Evolutionary conservation across 2,797 vertebrate species (phyloP), one percentile per base, ranked within the genome.

Genomic region (Adrianichthys oophorus): DNA sequence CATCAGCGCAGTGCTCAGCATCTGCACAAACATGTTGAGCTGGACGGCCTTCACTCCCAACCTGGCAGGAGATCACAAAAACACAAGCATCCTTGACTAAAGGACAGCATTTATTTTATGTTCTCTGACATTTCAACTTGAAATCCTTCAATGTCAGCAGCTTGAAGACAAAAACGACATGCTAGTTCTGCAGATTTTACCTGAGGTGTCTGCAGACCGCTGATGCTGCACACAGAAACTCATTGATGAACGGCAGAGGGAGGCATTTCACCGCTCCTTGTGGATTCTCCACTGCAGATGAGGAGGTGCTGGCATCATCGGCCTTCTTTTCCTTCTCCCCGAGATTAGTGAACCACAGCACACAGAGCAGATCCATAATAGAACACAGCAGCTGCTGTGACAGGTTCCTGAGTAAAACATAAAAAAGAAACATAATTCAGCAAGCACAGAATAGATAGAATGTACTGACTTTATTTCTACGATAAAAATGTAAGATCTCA

Each of bases 321-420:
- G 2, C 2, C 41, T 43, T 59, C 16, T 40, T 72, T 51, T 86
- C 92, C 53, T 90, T 95, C 62, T 87, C 76, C 15, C 94, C 94
- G 13, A 94, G 83, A 83, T 90, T 94, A 23, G 95, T 95, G 62
- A 92, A 78, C 96, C 96, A 99, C 40, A 98, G 88, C 3, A 70
- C 83, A 42, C 94, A 90, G 3, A 98, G 86, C 78, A 99, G 86
- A 26, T 93, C 90, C 55, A 96, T 89, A 45, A 95, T 15, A 37
- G 29, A 62, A 15, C 82, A 76, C 4, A 98, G 72, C 69, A 94
- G 59, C 63, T 80, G 92, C 43, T 88, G 91, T 77, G 94, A 92
- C 32, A 95, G 70, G 82, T 86, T 92, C 75, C 98, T 94, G 65
- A 23, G 16, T 44, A 15, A 12, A 0, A 64, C 4, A 56, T n/a